Evolutionary conservation across 1,140 invertebrate species (phyloP).

Genomic region (Dendroctonus ponderosae): DNA sequence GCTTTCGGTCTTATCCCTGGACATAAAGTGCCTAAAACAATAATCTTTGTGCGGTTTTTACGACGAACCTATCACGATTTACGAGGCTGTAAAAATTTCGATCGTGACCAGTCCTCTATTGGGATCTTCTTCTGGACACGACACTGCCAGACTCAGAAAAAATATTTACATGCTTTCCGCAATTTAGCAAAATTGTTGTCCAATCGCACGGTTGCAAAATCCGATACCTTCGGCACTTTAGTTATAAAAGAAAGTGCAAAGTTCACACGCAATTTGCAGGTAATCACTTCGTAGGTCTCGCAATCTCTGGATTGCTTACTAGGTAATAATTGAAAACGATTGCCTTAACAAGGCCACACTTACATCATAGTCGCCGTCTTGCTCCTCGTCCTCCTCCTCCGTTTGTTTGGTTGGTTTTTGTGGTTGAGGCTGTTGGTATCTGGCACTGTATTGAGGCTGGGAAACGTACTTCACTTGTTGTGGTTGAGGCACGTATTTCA

Average conservation of each 20-base stretch:
- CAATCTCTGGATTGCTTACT: too few species aligned
- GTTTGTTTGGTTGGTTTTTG: slow-evolving; percentile 10
- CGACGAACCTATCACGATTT: slow-evolving; percentile 4
- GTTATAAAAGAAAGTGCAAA: too few species aligned
- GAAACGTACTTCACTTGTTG: slow-evolving; percentile 22
- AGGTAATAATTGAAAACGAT: too few species aligned
- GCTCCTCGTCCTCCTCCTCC: slow-evolving; percentile 13
- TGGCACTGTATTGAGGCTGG: slow-evolving; percentile 4
- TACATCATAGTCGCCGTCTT: slow-evolving; percentile 25
- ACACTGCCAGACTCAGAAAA: too few species aligned
- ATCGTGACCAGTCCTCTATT: not conserved
- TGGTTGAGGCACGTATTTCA: slow-evolving; percentile 7
- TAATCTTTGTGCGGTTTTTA: slow-evolving; percentile 8
- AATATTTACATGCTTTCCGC: too few species aligned
- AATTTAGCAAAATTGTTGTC: too few species aligned
- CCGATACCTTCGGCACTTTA: too few species aligned
- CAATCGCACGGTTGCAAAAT: too few species aligned
- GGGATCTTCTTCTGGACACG: not conserved
- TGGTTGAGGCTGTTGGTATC: slow-evolving; percentile 8
- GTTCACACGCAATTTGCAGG: too few species aligned
- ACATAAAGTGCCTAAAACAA: slow-evolving; percentile 6
- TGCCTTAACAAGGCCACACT: not conserved
- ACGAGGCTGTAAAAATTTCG: slow-evolving; percentile 9
- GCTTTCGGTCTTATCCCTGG: too few species aligned
- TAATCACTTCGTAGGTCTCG: too few species aligned